Evolutionary conservation across 1,140 invertebrate genomes (phyloP).

Genomic region (Zaprionus kolodkinae): DNA sequence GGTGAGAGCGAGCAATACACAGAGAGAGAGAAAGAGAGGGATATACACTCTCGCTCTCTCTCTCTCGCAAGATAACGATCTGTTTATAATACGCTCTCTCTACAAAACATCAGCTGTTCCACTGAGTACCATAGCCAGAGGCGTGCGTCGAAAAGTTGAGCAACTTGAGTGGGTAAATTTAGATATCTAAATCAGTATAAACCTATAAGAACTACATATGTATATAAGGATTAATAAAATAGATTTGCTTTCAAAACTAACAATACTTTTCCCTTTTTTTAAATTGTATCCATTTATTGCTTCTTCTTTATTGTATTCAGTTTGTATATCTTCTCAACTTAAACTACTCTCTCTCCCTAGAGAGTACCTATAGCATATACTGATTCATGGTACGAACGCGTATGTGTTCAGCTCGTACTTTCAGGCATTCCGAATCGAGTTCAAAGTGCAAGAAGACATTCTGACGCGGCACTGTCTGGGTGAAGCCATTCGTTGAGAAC

Average conservation of each 20-base stretch:
- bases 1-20: background rate
- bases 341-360: background rate
- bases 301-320: background rate
- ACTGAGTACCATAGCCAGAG: slow-evolving; percentile 31
- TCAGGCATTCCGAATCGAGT: slow-evolving; percentile 49
- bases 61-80: slow-evolving; percentile 17
- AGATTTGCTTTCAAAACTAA: background rate
- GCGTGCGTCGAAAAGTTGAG: slow-evolving; percentile 34
- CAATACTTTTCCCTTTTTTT: background rate
- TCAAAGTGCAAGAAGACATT: slow-evolving; percentile 65
- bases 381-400: slow-evolving; percentile 66
- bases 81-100: background rate
- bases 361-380: slow-evolving; percentile 42
- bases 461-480: slow-evolving; percentile 67
- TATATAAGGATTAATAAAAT: too few relatives aligned
- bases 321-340: background rate
- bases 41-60: too few relatives aligned
- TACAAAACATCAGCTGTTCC: slow-evolving; percentile 16
- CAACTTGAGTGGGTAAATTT: slow-evolving; percentile 36
- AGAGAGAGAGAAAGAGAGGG: slow-evolving; percentile 14
- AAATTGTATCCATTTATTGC: too few relatives aligned
- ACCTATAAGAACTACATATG: background rate
- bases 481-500: slow-evolving; percentile 84
- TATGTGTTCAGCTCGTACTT: slow-evolving; percentile 37
- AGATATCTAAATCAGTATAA: slow-evolving; percentile 20